These are phyloP conservation scores for Ligdia adustata DNA, from an alignment of 2,888 invertebrate species.

Conservation along the genomic window DNA sequence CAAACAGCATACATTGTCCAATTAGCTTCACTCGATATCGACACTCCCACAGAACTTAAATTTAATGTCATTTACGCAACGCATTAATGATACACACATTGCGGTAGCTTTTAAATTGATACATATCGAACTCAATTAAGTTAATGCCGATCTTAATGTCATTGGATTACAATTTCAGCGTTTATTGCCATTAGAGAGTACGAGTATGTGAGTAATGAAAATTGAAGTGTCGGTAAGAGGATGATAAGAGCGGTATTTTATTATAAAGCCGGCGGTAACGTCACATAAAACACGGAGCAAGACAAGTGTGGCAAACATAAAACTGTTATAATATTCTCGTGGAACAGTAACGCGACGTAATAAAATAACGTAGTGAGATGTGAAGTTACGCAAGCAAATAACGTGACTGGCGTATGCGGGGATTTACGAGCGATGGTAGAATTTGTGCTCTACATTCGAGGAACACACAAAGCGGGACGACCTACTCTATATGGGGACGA, in stretches of 20 bases:
- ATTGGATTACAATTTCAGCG: conserved; percentile 11
- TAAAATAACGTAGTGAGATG: conserved; percentile 40
- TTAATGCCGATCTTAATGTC: conserved; percentile 13
- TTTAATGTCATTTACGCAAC: conserved; percentile 10
- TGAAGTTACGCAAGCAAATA: conserved; percentile 48
- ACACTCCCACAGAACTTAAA: conserved; percentile 14
- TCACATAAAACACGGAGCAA: conserved; percentile 37
- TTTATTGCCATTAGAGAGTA: neutral
- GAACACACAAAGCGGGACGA: conserved; percentile 4
- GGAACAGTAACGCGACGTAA: conserved; percentile 40
- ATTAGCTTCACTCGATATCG: conserved; percentile 12
- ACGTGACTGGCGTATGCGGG: conserved; percentile 35
- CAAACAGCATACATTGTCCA: conserved; percentile 12
- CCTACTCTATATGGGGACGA: conserved; percentile 8
- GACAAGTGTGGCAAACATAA: conserved; percentile 48
- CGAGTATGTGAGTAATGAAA: neutral
- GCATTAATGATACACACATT: conserved; percentile 8
- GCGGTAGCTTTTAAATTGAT: conserved; percentile 3
- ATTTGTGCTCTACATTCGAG: conserved; percentile 39
- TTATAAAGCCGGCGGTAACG: conserved; percentile 28
- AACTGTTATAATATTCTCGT: conserved; percentile 30
- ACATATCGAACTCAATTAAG: conserved; percentile 15
- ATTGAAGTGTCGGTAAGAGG: neutral
- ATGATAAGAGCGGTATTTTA: conserved; percentile 11
- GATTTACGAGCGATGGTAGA: conserved; percentile 46